Percentiles rank a stretch among this genome's conserved stretches.
Evolutionary conservation across 2,888 invertebrate species (phyloP).

Genomic region (Drosophila macrospina): DNA sequence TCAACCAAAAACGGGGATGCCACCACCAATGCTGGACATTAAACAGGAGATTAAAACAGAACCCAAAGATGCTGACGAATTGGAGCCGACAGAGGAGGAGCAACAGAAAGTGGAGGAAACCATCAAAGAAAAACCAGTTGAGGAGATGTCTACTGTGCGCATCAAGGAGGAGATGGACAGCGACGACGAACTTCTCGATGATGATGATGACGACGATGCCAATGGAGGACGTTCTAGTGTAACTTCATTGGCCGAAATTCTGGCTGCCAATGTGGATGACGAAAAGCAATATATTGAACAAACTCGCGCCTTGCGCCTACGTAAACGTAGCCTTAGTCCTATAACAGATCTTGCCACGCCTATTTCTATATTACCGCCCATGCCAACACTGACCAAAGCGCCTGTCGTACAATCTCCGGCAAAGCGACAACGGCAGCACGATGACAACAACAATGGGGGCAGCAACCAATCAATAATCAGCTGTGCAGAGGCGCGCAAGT

Average conservation of each 20-base stretch:
- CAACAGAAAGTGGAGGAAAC: background rate
- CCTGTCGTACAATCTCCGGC: conserved; percentile 24
- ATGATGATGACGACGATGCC: conserved; percentile 51
- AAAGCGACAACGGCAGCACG: conserved; percentile 44
- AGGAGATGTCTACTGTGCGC: conserved; percentile 19
- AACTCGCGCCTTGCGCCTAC: conserved; percentile 53
- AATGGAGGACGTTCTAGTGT: conserved; percentile 71
- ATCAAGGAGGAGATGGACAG: conserved; percentile 60
- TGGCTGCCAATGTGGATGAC: conserved; percentile 68
- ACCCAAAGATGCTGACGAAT: conserved; percentile 64
- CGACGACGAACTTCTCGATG: conserved; percentile 42
- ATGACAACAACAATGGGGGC: conserved; percentile 61
- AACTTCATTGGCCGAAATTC: conserved; percentile 65
- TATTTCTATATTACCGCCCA: conserved; percentile 39
- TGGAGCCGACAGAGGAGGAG: background rate
- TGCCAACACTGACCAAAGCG: conserved; percentile 57
- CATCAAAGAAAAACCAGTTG: background rate
- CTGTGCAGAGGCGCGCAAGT: conserved; percentile 81
- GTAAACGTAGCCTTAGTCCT: conserved; percentile 39
- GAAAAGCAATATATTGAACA: conserved; percentile 72
- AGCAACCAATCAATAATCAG: conserved; percentile 45
- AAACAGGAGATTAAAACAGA: conserved; percentile 80
- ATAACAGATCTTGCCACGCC: conserved; percentile 2
- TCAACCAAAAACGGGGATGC: conserved; percentile 51
- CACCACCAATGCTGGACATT: conserved; percentile 78